phyloP scores from a whole-genome alignment of 2,888 invertebrate genomes.

The Tryphoninae sp. region DNA sequence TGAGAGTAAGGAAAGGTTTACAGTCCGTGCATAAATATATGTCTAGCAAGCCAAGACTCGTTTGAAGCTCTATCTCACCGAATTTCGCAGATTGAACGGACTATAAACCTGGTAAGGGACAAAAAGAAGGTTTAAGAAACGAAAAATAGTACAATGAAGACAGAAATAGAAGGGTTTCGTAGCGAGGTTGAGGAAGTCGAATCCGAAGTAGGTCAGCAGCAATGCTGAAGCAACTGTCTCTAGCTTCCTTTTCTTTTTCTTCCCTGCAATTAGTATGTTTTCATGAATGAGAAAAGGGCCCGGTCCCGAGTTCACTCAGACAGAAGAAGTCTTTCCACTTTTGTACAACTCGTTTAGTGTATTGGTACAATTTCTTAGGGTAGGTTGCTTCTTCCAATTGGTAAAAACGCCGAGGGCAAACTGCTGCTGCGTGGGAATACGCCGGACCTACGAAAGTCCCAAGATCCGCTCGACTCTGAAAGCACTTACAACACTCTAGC shows the following conservation, averaged over 20 bases:
- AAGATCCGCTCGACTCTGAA: not conserved
- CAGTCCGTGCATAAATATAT: too few relatives aligned
- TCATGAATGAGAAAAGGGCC: conserved; percentile 19
- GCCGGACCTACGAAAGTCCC: conserved; percentile 28
- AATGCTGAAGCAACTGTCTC: conserved; percentile 6
- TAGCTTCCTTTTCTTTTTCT: conserved; percentile 7
- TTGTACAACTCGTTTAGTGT: conserved; percentile 4
- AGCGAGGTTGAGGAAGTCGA: conserved; percentile 37
- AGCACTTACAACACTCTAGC: too few relatives aligned
- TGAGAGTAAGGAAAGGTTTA: too few relatives aligned
- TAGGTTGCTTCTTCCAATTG: conserved; percentile 39
- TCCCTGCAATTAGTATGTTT: conserved; percentile 11
- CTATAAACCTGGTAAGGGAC: not conserved
- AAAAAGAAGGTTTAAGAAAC: not conserved
- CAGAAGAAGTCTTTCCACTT: conserved; percentile 33
- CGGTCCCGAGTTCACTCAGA: conserved; percentile 46
- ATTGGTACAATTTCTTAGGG: conserved; percentile 28
- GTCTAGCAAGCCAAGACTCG: not conserved
- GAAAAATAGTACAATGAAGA: conserved; percentile 1
- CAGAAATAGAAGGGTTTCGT: conserved; percentile 26
- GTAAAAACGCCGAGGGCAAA: conserved; percentile 45
- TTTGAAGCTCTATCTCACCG: not conserved
- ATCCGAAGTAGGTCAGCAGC: conserved; percentile 51
- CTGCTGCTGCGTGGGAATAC: conserved; percentile 33
- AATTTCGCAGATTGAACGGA: not conserved